A percentile compares a stretch with the other conserved stretches of the same genome.
Conservation (phyloP, 2,113 vertebrate species). For the Colaptes auratus region DNA sequence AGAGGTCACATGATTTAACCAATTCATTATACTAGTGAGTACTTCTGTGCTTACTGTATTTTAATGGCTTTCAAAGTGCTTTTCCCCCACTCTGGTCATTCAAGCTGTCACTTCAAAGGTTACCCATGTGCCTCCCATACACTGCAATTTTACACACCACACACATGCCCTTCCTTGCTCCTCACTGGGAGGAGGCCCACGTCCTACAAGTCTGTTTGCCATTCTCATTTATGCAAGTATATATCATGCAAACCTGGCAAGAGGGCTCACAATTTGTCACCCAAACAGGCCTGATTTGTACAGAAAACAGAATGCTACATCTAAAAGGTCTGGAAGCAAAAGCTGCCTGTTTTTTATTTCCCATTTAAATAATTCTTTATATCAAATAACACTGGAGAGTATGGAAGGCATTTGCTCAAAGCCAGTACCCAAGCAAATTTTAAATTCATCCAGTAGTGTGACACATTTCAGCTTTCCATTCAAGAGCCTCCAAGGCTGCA, state of each 20-base stretch:
- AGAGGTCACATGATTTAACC: not conserved
- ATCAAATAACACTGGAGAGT: not conserved
- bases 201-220: not conserved
- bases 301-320: not conserved
- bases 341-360: not conserved
- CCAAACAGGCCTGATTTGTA: not conserved
- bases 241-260: not conserved
- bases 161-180: not conserved
- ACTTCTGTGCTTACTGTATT: not conserved
- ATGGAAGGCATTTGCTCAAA: not conserved
- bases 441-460: not conserved
- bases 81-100: not conserved
- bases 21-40: not conserved
- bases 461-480: not conserved
- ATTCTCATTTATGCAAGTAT: not conserved
- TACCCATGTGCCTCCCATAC: not conserved
- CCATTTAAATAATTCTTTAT: not conserved
- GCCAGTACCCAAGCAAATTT: not conserved
- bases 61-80: not conserved
- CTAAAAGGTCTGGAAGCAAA: not conserved
- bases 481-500: rapidly evolving
- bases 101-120: not conserved
- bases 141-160: not conserved
- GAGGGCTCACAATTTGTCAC: not conserved
- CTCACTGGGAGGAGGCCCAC: not conserved